phyloP scores from a whole-genome alignment of 2,888 invertebrate genomes.

The Eumacrocentrus americanus region DNA sequence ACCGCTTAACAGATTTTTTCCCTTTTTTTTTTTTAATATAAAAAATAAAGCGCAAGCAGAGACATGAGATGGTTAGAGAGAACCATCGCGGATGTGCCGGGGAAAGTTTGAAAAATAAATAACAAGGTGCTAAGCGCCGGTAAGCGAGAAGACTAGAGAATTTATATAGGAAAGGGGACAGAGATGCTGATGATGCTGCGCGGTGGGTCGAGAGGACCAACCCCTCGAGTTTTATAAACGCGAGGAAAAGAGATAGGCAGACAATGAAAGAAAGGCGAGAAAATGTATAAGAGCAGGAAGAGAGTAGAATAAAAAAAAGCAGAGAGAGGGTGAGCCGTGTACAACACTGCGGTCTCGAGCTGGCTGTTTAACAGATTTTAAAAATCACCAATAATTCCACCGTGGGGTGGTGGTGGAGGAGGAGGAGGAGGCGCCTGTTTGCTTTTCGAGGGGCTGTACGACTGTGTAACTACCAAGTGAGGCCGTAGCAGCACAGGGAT shows the following conservation, averaged over 20 bases:
- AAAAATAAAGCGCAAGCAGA: conserved; percentile 10
- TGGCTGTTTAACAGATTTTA: conserved; percentile 47
- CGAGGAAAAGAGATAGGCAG: conserved; percentile 26
- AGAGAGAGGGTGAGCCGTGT: conserved; percentile 12
- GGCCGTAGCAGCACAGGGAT: conserved; percentile 40
- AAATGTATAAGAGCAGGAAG: conserved; percentile 17
- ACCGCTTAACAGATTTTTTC: too few species aligned
- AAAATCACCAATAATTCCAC: conserved; percentile 43
- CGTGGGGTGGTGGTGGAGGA: conserved; percentile 15
- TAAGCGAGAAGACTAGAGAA: conserved; percentile 26
- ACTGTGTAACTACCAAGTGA: conserved; percentile 47
- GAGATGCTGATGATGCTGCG: too few species aligned
- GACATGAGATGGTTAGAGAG: conserved; percentile 15
- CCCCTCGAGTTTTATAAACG: conserved; percentile 21
- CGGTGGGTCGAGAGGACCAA: too few species aligned
- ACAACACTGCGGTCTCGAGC: conserved; percentile 41
- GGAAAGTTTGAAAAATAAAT: conserved; percentile 30
- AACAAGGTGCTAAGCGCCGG: conserved; percentile 31
- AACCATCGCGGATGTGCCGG: conserved; percentile 24
- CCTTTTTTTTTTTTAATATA: too few species aligned
- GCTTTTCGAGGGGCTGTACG: conserved; percentile 42
- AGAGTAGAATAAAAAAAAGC: background rate
- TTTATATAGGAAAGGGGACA: too few species aligned
- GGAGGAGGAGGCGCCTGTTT: conserved; percentile 38
- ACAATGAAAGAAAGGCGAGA: conserved; percentile 30